Conservation (phyloP, 2,113 vertebrate species). For the Eulemur macaco region DNA sequence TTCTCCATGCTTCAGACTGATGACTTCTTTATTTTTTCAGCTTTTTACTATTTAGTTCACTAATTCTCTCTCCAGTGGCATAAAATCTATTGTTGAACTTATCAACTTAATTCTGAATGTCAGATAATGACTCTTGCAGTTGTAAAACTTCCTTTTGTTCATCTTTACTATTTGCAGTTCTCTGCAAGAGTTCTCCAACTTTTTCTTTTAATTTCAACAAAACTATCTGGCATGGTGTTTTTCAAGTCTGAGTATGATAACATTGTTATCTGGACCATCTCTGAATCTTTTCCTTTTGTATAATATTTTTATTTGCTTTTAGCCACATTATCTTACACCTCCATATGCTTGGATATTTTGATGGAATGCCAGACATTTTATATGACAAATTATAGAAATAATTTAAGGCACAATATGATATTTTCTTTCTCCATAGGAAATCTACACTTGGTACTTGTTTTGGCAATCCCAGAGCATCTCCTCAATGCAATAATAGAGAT, state of each 20-base stretch:
- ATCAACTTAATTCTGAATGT: background rate
- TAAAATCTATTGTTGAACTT: background rate
- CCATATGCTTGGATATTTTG: background rate
- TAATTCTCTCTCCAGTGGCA: background rate
- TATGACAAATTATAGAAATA: background rate
- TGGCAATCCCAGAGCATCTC: background rate
- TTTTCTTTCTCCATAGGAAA: background rate
- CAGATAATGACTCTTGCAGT: background rate
- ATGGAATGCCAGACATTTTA: background rate
- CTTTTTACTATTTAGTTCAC: background rate
- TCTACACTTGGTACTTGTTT: background rate
- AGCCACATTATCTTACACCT: background rate
- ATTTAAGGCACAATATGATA: background rate
- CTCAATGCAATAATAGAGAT: background rate
- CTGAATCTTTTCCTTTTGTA: background rate
- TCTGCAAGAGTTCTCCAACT: background rate
- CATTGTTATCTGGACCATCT: background rate
- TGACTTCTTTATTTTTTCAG: background rate
- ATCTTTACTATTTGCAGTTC: background rate
- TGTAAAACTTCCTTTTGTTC: background rate
- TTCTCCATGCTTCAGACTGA: background rate
- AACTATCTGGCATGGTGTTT: background rate
- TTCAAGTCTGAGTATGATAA: background rate
- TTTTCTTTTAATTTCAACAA: background rate
- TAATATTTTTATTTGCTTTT: background rate